Evolutionary conservation across 1,140 invertebrate genomes (phyloP), one percentile per base, ranked within the genome.

Genomic region (Papilio polytes): DNA sequence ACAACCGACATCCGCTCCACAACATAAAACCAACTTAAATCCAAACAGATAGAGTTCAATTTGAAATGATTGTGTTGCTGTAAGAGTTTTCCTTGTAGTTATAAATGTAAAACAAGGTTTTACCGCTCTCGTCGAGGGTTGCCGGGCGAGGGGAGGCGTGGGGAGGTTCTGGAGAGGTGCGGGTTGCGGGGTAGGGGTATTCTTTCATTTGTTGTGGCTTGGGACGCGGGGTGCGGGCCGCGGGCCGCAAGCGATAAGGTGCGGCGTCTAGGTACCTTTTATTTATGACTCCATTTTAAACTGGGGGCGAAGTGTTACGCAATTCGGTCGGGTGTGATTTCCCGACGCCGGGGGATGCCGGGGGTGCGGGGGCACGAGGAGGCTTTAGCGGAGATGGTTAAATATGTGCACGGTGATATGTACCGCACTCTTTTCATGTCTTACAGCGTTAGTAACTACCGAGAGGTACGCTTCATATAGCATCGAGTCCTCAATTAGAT

Each of bases 251-350:
- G 88, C 92, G 93, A 93, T 93, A 94, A 94, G 91, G 90, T 92
- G 90, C 90, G 84, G 86, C 82, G 83, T 88, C 88, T 87, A 82
- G 82, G 86, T 87, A 91, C 91, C 89, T 92, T 93, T 91, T 93
- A 93, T 94, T 94, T 94, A 94, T 93, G 89, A 89, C 90, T 93
- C 89, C 86, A 94, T 94, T 94, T 94, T 94, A 94, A 94, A 94
- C 84, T 88, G 86, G 84, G 91, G 91, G 87, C 83, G 46, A 87
- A 89, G 85, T 89, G 91, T 92, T 89, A 91, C 88, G 91, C 89
- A 90, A 92, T 92, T 90, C 83, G 88, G 84, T 81, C 84, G 86
- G 82, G 82, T 88, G 89, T 88, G 89, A 89, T 90, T 88, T 85
- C 85, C 87, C 84, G 80, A 82, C 81, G 85, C 80, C 78, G 63